Conservation (phyloP, 2,113 vertebrate species). For the Lophura nycthemera region DNA sequence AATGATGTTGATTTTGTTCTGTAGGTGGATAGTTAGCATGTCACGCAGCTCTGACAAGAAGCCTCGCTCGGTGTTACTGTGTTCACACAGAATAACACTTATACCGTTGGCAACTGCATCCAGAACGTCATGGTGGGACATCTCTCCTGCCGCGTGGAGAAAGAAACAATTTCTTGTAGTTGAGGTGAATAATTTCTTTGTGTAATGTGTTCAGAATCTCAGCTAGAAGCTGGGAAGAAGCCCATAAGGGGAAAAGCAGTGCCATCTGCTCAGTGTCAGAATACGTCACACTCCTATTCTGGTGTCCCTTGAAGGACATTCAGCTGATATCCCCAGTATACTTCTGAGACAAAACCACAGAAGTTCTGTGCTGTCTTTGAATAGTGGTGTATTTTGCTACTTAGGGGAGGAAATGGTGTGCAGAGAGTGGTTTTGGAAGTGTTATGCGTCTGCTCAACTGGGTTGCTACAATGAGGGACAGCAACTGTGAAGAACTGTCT, state of each 20-base stretch:
- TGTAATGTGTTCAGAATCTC: neutral
- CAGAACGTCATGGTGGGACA: slow-evolving; percentile 95
- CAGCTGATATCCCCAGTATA: neutral
- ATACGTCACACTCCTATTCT: rapidly evolving
- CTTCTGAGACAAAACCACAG: neutral
- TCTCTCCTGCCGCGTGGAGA: slow-evolving; percentile 85
- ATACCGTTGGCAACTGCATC: slow-evolving; percentile 87
- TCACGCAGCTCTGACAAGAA: slow-evolving; percentile 87
- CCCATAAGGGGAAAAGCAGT: rapidly evolving
- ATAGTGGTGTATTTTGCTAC: neutral
- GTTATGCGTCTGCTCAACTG: neutral
- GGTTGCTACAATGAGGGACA: neutral
- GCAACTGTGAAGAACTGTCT: rapidly evolving
- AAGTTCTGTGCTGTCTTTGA: neutral
- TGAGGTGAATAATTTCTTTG: neutral
- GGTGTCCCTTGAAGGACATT: neutral
- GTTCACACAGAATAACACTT: slow-evolving; percentile 92
- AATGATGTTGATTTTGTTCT: slow-evolving; percentile 78
- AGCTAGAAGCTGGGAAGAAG: neutral
- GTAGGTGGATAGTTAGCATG: slow-evolving; percentile 75
- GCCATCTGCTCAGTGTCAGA: neutral
- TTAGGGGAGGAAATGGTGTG: neutral
- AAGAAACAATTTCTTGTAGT: neutral
- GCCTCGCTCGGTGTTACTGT: slow-evolving; percentile 97
- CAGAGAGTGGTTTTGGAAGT: neutral